A percentile compares a stretch with the other conserved stretches of the same genome.
Evolutionary conservation across 2,888 invertebrate species (phyloP).

Genomic region (Gymnocheta viridis): DNA sequence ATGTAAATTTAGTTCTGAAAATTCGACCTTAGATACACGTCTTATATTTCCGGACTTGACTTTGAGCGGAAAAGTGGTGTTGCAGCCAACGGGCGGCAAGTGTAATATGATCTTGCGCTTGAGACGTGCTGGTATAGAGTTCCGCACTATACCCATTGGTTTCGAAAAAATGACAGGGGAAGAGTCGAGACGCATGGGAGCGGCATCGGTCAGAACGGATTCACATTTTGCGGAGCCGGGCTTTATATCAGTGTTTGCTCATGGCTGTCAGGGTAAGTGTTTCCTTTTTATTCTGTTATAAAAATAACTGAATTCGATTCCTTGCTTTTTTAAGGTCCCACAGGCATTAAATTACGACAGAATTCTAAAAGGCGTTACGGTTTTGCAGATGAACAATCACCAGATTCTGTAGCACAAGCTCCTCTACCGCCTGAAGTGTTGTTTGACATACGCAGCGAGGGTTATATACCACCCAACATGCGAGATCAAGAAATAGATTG

Average conservation of each 20-base stretch:
- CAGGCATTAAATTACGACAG: conserved; percentile 77
- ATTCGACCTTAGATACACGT: conserved; percentile 89
- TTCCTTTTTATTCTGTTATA: too few species aligned
- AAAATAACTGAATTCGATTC: not conserved
- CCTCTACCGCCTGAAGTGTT: conserved; percentile 52
- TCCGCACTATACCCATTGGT: conserved; percentile 86
- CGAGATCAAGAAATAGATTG: conserved; percentile 55
- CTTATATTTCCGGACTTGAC: conserved; percentile 90
- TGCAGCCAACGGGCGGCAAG: conserved; percentile 83
- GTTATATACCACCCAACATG: conserved; percentile 69
- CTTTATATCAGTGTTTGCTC: conserved; percentile 92
- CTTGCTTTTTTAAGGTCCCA: conserved; percentile 68
- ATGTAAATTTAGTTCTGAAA: conserved; percentile 89
- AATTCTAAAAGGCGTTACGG: conserved; percentile 80
- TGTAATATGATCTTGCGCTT: conserved; percentile 91
- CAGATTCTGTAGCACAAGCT: not conserved
- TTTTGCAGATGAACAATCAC: conserved; percentile 70
- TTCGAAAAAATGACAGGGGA: conserved; percentile 74
- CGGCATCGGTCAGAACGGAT: conserved; percentile 85
- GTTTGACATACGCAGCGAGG: conserved; percentile 77
- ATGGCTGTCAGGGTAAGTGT: conserved; percentile 87
- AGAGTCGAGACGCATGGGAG: conserved; percentile 76
- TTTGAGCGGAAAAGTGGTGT: conserved; percentile 89
- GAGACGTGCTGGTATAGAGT: conserved; percentile 90
- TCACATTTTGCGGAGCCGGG: conserved; percentile 93